These are phyloP conservation scores for Pelodytes ibericus DNA, from an alignment of 2,797 vertebrate genomes.

Conservation along the genomic window DNA sequence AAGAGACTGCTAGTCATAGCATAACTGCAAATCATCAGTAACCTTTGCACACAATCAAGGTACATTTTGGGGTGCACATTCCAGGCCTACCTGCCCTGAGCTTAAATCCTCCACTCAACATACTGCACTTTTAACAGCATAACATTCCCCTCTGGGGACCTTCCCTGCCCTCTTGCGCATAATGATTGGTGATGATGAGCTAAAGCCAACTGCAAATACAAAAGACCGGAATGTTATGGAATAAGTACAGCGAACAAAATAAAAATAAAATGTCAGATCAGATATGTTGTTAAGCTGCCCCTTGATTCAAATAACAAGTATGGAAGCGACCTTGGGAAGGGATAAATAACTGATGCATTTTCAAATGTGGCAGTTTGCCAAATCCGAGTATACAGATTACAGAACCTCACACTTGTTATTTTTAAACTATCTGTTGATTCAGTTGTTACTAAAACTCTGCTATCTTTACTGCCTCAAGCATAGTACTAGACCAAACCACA, in stretches of 20 bases:
- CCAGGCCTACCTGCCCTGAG: too few species aligned
- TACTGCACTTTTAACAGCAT: not conserved
- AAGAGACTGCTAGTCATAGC: too few species aligned
- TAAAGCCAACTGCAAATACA: not conserved
- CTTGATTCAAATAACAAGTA: not conserved
- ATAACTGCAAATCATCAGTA: too few species aligned
- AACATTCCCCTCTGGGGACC: not conserved
- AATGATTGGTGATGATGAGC: not conserved
- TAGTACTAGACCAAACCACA: too few species aligned
- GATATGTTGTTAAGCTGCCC: not conserved
- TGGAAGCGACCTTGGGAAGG: not conserved
- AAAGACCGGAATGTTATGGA: not conserved
- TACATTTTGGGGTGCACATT: too few species aligned
- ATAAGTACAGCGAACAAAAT: slow-evolving; percentile 2
- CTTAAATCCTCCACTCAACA: too few species aligned
- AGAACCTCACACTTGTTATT: not conserved
- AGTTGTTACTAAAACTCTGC: not conserved
- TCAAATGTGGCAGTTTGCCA: not conserved
- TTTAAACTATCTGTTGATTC: not conserved
- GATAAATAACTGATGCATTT: not conserved
- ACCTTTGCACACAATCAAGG: too few species aligned
- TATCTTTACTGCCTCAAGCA: too few species aligned
- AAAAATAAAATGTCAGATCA: not conserved
- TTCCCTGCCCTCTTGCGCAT: not conserved
- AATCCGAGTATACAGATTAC: not conserved